Evolutionary conservation across 2,113 vertebrate species (phyloP), one percentile per base, ranked within the genome.

Genomic region (Capricornis sumatraensis): DNA sequence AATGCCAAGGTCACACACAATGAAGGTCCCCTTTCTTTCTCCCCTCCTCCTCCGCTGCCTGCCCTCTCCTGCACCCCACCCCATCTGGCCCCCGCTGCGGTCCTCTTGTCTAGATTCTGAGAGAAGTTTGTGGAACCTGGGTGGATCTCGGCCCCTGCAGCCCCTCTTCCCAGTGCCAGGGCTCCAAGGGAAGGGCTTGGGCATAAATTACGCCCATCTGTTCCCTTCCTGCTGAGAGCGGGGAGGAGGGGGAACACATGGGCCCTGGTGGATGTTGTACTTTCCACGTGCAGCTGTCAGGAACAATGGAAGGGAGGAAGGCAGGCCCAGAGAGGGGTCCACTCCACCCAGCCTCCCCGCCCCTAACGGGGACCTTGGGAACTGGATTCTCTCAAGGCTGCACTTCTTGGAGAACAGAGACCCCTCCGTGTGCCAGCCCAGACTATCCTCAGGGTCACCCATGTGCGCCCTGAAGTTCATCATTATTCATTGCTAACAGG

Each of bases 141-240:
- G 98, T 96, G 97, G 97, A 55, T 95, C 97, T 86, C 89, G 94
- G 96, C 93, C 93, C 92, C 95, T 94, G 76, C 53, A 57, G 27
- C 89, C 89, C 93, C 64, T 96, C 89, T 95, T 64, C 92, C 40
- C 43, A 36, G 95, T 97, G 96, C 97, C 97, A 96, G 91, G 93
- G 60, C 94, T 95, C 62, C 74, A 55, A 91, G 89, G 91, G 96
- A 92, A 97, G 97, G 97, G 93, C 85, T 97, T 85, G 96, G 97
- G 97, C 97, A 98, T 98, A 98, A 98, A 98, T 98, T 98, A 98
- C 93, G 87, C 98, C 98, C 98, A 98, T 98, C 98, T 98, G 96
- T 94, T 97, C 95, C 89, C 96, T 97, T 95, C 98, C 98, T 52
- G 97, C 97, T 95, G 97, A 90, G 97, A 93, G 53, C 64, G 23